Base-by-base conservation (phyloP, 2,888 invertebrate species). In the Scaptomyza reducta region DNA sequence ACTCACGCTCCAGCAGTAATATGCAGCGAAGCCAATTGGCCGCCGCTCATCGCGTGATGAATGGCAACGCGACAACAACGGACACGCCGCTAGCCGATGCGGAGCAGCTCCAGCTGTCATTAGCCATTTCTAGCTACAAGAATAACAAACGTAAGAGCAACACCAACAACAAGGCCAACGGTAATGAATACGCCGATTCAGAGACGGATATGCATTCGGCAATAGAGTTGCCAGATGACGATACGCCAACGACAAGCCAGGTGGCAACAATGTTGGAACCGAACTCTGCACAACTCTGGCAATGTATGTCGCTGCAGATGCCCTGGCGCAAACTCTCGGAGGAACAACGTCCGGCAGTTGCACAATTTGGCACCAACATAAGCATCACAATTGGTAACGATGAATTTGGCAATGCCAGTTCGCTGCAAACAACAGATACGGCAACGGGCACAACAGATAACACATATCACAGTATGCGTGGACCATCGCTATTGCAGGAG, bases 1-100 rank as follows among this genome's bases (percentile, higher is more conserved):
- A 88, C n/a, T 77, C 74, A 0, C 71, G 81, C 2, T 85, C 83
- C 6, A 61, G 38, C 49, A 66, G 69, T 46, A 86, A 87, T 45
- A 70, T 77, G 67, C n/a, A 65, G 27, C 74, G 73, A 46, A 60
- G 61, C 7, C 64, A 75, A 11, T 10, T 67, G 16, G 45, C 51
- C 0, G 72, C 64, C 1, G 44, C 58, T 10, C 74, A 62, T 10
- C 64, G 71, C 25, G 40, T 44, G 1, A 35, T 65, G 14, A 44
- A 56, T 14, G 33, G 60, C 29, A 27, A 60, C 4, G 42, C 67
- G 31, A 31, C 31, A 3, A 13, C 16, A 6, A 14, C 44, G n/a
- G 50, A 29, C 9, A 11, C 22, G 22, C 38, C 49, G 10, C 9
- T 31, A n/a, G 59, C 51, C n/a, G 25, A 50, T 13, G 16, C 25